Base-by-base conservation (phyloP, 2,113 vertebrate species). In the Thinocorus orbignyianus region DNA sequence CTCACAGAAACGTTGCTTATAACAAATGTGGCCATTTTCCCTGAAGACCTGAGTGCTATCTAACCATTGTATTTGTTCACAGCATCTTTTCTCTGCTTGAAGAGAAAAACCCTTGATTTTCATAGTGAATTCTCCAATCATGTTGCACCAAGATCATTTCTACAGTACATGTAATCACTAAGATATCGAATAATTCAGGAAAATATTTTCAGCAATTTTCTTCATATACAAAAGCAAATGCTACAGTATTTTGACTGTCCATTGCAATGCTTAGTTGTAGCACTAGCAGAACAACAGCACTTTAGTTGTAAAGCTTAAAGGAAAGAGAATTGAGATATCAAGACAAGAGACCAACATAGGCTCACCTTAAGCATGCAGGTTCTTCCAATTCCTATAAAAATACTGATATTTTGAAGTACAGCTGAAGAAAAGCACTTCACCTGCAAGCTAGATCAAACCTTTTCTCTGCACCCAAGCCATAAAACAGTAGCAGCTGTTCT, bases 1-100 rank as follows among this genome's bases (percentile, higher is more conserved):
- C 74, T 93, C 71, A 60, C 42, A 69, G 70, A 85, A 94, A 74
- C 72, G 91, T 5, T 83, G 76, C 55, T 90, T 93, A 65, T 57
- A 95, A 93, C n/a, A 91, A 96, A 84, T 92, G 91, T 92, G 86
- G 83, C 35, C 78, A 51, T 94, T 87, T 85, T 17, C 71, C 78
- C 90, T 4, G 11, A 89, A 96, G 96, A 94, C 55, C 54, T 41
- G 26, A 82, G 64, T 0, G 1, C 90, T 86, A 65, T 65, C 74
- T 44, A 97, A 58, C 93, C 35, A 23, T 77, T 88, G 22, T 41
- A 74, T 73, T 91, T 88, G 64, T 91, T 96, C 87, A 91, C 6
- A 14, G 76, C 71, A 82, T 78, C 52, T 65, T 57, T 65, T 79
- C 35, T 61, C 69, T 60, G 61, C 92, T 91, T 65, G 23, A 89